Conservation (phyloP, 2,797 vertebrate genomes). For the Sebastes glaucus region DNA sequence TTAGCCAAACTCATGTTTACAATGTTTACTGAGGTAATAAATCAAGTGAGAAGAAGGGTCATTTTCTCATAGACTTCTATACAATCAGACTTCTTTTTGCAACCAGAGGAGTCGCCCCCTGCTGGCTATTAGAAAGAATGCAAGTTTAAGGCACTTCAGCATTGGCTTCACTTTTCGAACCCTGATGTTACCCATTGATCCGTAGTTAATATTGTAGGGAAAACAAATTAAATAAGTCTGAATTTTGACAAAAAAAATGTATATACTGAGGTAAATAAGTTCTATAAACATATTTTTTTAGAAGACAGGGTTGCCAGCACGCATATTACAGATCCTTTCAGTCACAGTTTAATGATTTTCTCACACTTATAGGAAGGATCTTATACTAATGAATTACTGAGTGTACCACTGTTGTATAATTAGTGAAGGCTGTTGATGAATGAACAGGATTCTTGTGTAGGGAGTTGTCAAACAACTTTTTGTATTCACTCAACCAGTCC, state of each 20-base stretch:
- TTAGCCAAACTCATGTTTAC: background rate
- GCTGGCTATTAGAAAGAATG: no score
- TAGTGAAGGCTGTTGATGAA: background rate
- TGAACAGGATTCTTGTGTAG: background rate
- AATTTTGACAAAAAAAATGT: background rate
- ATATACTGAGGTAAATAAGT: background rate
- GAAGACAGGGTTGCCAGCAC: background rate
- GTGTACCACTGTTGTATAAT: background rate
- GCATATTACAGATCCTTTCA: background rate
- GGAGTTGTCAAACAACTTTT: constrained; percentile 37
- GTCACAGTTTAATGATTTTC: background rate
- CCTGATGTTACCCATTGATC: background rate
- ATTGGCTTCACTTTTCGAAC: no score
- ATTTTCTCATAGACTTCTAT: no score
- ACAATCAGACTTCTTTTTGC: no score
- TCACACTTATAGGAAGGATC: background rate
- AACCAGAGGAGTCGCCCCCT: no score
- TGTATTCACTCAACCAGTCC: constrained; percentile 22
- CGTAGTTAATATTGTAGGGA: background rate
- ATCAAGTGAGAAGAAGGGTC: no score
- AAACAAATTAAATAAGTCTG: background rate
- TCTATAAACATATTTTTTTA: background rate
- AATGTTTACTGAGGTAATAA: no score
- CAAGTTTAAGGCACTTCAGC: no score
- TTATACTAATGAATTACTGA: constrained; percentile 1